Evolutionary conservation across 2,797 vertebrate species (phyloP).

Genomic region (Periophthalmus magnuspinnatus): DNA sequence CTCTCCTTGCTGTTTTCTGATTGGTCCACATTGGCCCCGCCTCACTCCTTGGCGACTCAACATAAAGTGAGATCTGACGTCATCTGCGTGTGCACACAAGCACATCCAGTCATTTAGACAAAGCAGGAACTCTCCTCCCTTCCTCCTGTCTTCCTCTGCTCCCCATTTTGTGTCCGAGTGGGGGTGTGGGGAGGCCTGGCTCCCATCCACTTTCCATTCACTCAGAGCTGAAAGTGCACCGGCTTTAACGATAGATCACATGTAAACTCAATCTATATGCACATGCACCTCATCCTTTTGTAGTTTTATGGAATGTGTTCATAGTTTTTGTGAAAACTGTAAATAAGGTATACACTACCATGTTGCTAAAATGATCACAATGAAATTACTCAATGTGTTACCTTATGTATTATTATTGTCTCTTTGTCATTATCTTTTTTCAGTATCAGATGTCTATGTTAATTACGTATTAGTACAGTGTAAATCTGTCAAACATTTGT

Average conservation of each 20-base stretch:
- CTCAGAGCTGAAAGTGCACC: constrained; percentile 7
- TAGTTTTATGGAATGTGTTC: too few relatives aligned
- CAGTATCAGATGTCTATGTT: too few relatives aligned
- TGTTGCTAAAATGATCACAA: background rate
- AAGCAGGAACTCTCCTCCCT: constrained; percentile 52
- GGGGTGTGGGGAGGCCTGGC: constrained; percentile 18
- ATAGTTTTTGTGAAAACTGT: too few relatives aligned
- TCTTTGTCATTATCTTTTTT: too few relatives aligned
- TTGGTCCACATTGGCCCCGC: constrained; percentile 56
- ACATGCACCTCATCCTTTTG: too few relatives aligned
- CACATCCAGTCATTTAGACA: constrained; percentile 48
- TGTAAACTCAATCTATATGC: background rate
- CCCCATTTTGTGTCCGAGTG: constrained; percentile 55
- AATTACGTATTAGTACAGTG: too few relatives aligned
- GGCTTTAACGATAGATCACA: background rate
- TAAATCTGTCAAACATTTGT: too few relatives aligned
- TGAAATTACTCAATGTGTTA: too few relatives aligned
- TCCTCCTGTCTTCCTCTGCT: constrained; percentile 27
- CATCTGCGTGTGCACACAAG: constrained; percentile 30
- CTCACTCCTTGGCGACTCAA: constrained; percentile 55
- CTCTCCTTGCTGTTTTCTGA: constrained; percentile 43
- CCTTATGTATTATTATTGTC: too few relatives aligned
- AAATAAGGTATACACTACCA: background rate
- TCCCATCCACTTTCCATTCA: constrained; percentile 12
- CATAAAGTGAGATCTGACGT: constrained; percentile 60